A percentile compares a stretch with the other conserved stretches of the same genome.
Evolutionary conservation across 1,140 invertebrate species (phyloP).

Genomic region (Caerostris extrusa): DNA sequence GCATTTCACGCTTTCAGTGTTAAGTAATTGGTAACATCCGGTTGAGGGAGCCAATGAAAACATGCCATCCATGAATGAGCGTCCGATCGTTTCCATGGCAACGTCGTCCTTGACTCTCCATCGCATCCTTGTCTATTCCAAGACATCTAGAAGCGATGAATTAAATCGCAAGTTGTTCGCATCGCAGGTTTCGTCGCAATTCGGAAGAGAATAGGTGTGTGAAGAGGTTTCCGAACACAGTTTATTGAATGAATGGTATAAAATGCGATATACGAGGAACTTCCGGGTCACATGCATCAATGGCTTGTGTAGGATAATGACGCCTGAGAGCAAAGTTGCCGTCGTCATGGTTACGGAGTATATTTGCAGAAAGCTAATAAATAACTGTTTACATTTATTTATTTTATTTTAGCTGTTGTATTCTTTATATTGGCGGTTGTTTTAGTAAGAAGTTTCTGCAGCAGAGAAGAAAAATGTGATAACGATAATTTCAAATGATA

Average conservation of each 20-base stretch:
- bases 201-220: not conserved
- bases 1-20: not conserved
- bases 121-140: not conserved
- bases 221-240: not conserved
- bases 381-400: too few species aligned
- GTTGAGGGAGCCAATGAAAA: not conserved
- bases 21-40: conserved; percentile 1
- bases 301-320: not conserved
- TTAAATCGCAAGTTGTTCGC: not conserved
- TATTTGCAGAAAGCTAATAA: too few species aligned
- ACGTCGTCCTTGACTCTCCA: not conserved
- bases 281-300: not conserved
- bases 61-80: not conserved
- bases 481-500: too few species aligned
- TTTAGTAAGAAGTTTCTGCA: too few species aligned
- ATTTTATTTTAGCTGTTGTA: too few species aligned
- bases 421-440: too few species aligned
- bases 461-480: too few species aligned
- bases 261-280: not conserved
- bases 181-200: not conserved
- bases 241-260: not conserved
- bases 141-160: not conserved
- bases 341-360: not conserved
- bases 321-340: not conserved
- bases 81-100: not conserved